These are phyloP conservation scores for Melanophora roralis DNA, from an alignment of 2,888 invertebrate genomes.

Conservation along the genomic window DNA sequence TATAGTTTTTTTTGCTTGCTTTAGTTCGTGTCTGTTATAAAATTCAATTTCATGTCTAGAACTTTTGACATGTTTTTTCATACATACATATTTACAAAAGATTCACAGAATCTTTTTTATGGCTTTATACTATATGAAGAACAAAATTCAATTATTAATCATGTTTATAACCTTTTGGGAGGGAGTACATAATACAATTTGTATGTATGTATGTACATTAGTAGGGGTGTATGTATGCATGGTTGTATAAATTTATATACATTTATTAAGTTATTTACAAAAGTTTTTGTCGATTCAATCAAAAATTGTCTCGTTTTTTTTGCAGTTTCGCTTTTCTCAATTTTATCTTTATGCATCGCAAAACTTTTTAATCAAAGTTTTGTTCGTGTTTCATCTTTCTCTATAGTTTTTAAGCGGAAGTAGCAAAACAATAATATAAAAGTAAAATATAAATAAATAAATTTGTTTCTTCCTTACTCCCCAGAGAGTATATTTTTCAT, in stretches of 20 bases:
- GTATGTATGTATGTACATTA: neutral
- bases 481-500: neutral
- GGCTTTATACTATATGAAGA: neutral
- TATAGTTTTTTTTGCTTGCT: too few species aligned
- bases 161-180: conserved; percentile 57
- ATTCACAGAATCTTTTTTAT: neutral
- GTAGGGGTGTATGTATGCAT: too few species aligned
- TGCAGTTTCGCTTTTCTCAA: neutral
- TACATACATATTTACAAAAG: too few species aligned
- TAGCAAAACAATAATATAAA: neutral
- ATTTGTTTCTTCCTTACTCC: neutral
- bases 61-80: too few species aligned
- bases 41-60: too few species aligned
- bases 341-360: conserved; percentile 14
- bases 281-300: neutral
- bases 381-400: conserved; percentile 15
- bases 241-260: neutral
- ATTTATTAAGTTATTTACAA: conserved; percentile 1
- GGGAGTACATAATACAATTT: conserved; percentile 55
- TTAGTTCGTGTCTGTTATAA: too few species aligned
- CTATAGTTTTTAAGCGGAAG: neutral
- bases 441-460: conserved; percentile 38
- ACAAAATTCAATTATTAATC: conserved; percentile 59
- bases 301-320: conserved; percentile 14
- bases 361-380: conserved; percentile 55